Percentiles rank a stretch among this genome's conserved stretches.
phyloP scores from a whole-genome alignment of 2,113 vertebrate species.

The Eurystomus gularis region DNA sequence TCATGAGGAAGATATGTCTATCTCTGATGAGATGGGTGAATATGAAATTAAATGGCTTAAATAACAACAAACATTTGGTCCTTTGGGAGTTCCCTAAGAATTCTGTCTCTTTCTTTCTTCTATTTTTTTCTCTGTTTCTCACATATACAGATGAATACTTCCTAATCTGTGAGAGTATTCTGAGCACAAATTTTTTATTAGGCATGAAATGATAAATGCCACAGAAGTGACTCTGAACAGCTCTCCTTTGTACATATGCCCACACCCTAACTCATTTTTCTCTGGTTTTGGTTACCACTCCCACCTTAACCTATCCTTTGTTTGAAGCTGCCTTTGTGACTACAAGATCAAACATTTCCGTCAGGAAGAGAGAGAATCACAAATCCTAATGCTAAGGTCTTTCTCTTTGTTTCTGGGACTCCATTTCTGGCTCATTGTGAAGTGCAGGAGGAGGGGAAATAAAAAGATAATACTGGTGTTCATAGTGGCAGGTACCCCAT shows the following conservation, averaged over 20 bases:
- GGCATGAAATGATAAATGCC: not conserved
- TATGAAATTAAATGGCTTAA: not conserved
- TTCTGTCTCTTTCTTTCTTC: not conserved
- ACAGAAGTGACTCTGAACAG: not conserved
- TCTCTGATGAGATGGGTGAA: not conserved
- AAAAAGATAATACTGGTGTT: not conserved
- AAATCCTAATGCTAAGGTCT: not conserved
- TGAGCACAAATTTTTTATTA: not conserved
- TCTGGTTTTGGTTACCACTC: not conserved
- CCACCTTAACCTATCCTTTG: not conserved
- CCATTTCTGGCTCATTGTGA: not conserved
- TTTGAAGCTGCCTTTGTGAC: not conserved
- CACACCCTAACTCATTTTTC: not conserved
- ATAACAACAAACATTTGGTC: not conserved
- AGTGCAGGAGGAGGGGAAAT: accelerated
- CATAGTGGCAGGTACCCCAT: not conserved
- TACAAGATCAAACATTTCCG: not conserved
- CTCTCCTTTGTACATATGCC: not conserved
- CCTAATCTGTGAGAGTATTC: not conserved
- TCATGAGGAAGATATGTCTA: not conserved
- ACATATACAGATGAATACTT: not conserved
- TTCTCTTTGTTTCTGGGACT: not conserved
- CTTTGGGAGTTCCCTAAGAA: not conserved
- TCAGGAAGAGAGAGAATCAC: not conserved
- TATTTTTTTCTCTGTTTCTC: not conserved